Conservation (phyloP, 2,888 invertebrate species). For the Allolobophora icterica region DNA sequence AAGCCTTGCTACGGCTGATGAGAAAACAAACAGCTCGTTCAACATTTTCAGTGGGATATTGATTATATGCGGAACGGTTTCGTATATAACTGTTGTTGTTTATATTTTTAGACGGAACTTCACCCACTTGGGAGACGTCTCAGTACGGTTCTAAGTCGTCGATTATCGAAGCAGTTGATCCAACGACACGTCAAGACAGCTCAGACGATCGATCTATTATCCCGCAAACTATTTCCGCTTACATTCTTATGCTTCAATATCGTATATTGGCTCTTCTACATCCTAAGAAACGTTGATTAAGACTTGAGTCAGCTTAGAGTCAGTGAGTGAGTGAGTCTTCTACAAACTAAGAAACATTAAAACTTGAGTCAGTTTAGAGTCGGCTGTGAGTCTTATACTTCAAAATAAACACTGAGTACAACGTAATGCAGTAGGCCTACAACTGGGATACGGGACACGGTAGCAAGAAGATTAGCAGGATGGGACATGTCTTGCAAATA, state of each 20-base stretch:
- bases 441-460: too few species aligned
- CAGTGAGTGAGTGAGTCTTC: not conserved
- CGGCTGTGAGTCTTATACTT: not conserved
- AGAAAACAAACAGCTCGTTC: too few species aligned
- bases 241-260: conserved; percentile 36
- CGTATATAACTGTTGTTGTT: not conserved
- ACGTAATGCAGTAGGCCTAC: too few species aligned
- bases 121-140: not conserved
- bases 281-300: not conserved
- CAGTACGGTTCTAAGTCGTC: not conserved
- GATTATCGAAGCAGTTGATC: conserved; percentile 7
- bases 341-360: conserved; percentile 4
- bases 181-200: conserved; percentile 27
- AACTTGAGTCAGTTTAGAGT: not conserved
- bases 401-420: not conserved
- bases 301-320: not conserved
- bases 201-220: conserved; percentile 32
- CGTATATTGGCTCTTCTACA: conserved; percentile 39
- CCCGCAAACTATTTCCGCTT: conserved; percentile 35
- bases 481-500: too few species aligned
- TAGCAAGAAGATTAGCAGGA: too few species aligned
- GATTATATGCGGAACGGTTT: too few species aligned
- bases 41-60: too few species aligned
- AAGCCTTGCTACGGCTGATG: too few species aligned
- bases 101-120: not conserved